These are phyloP conservation scores for Morpho helenor DNA, from an alignment of 2,888 invertebrate species.

Conservation along the genomic window DNA sequence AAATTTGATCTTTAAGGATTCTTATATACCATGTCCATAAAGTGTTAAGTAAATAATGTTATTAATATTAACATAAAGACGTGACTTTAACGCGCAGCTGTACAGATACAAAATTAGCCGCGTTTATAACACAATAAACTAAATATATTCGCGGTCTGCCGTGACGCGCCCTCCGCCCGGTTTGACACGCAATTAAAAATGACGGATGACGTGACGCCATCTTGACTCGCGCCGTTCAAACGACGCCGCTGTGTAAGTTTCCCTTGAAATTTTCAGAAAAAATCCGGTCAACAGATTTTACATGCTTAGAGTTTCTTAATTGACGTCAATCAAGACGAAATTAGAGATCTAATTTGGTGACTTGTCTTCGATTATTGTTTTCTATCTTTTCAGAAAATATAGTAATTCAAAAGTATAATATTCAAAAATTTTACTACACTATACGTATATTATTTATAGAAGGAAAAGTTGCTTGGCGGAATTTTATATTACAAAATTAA, in stretches of 20 bases:
- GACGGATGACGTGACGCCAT: conserved; percentile 71
- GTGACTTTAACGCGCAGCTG: neutral
- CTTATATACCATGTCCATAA: neutral
- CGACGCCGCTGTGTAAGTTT: conserved; percentile 38
- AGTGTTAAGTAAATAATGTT: neutral
- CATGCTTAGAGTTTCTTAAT: conserved; percentile 43
- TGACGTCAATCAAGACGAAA: conserved; percentile 45
- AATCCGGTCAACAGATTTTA: conserved; percentile 57
- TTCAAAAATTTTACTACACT: too few relatives aligned
- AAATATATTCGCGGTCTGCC: conserved; percentile 68
- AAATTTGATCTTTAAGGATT: too few relatives aligned
- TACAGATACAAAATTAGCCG: neutral
- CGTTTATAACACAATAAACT: conserved; percentile 74
- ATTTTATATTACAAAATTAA: too few relatives aligned
- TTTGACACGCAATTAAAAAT: conserved; percentile 77
- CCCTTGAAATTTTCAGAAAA: conserved; percentile 38
- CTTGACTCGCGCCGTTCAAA: conserved; percentile 53
- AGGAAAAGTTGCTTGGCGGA: too few relatives aligned
- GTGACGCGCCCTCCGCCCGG: conserved; percentile 43
- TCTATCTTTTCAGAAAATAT: too few relatives aligned
- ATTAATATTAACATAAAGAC: neutral
- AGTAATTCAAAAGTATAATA: too few relatives aligned
- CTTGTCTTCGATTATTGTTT: neutral
- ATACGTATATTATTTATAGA: too few relatives aligned
- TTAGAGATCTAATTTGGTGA: conserved; percentile 11